These are phyloP conservation scores for Malurus leucopterus DNA, from an alignment of 2,797 vertebrate species.

Conservation along the genomic window DNA sequence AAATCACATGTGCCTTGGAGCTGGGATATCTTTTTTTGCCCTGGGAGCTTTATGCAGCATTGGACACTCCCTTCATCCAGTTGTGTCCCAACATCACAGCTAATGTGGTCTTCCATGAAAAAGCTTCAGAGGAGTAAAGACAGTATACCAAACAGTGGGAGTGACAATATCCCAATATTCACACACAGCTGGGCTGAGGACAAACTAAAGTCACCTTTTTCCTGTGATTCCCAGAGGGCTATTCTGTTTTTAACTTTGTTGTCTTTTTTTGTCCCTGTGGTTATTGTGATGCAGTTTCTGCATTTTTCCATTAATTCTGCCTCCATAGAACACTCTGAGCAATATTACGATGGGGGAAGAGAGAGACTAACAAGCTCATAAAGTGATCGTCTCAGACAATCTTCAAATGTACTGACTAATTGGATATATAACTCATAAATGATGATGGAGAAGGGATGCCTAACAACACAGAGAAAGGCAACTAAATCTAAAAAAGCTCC, in stretches of 20 bases:
- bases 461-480: neutral
- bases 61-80: neutral
- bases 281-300: slow-evolving; percentile 3
- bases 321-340: neutral
- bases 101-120: neutral
- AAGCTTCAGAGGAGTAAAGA: neutral
- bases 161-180: neutral
- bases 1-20: neutral
- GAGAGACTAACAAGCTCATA: neutral
- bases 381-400: slow-evolving; percentile 1
- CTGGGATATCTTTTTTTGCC: neutral
- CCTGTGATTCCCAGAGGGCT: slow-evolving; percentile 5
- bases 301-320: slow-evolving; percentile 6
- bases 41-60: neutral
- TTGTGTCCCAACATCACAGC: neutral
- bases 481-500: neutral
- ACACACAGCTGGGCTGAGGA: neutral
- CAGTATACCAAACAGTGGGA: neutral
- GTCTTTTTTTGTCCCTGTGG: neutral
- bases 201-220: slow-evolving; percentile 37
- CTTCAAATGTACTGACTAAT: neutral
- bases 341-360: neutral
- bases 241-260: slow-evolving; percentile 22
- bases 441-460: neutral
- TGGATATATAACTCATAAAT: neutral